Evolutionary conservation across 2,113 vertebrate species (phyloP).

Genomic region (Poicephalus gulielmi): DNA sequence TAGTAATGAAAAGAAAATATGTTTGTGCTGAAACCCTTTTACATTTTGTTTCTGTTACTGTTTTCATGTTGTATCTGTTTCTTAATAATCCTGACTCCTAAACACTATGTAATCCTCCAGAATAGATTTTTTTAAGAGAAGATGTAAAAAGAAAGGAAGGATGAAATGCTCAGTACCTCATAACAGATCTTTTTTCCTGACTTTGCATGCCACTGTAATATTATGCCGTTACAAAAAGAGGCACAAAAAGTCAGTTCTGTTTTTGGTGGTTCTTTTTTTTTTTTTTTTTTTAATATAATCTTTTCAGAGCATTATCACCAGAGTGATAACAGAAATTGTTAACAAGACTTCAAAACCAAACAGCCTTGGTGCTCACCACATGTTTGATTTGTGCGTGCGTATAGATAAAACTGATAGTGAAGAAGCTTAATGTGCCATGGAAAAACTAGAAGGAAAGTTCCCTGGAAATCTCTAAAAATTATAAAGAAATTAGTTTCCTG

Average conservation of each 20-base stretch:
- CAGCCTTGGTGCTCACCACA: not conserved
- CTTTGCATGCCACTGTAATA: not conserved
- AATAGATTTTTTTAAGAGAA: not conserved
- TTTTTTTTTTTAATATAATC: not conserved
- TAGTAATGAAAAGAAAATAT: not conserved
- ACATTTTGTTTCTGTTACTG: not conserved
- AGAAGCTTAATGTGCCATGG: not conserved
- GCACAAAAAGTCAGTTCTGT: not conserved
- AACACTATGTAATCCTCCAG: not conserved
- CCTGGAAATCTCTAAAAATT: not conserved
- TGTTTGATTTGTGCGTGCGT: fast-evolving
- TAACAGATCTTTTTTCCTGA: not conserved
- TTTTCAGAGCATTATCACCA: not conserved
- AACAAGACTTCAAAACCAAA: not conserved
- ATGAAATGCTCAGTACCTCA: not conserved
- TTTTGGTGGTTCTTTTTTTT: too few species aligned
- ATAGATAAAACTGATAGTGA: not conserved
- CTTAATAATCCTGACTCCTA: not conserved
- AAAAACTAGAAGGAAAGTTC: not conserved
- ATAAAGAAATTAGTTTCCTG: not conserved
- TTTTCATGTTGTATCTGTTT: not conserved
- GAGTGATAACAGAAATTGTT: not conserved
- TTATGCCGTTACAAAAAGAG: not conserved
- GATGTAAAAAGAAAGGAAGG: not conserved
- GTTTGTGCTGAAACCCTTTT: not conserved